phyloP scores from a whole-genome alignment of 2,797 vertebrate species.

The Rhinoraja longicauda region DNA sequence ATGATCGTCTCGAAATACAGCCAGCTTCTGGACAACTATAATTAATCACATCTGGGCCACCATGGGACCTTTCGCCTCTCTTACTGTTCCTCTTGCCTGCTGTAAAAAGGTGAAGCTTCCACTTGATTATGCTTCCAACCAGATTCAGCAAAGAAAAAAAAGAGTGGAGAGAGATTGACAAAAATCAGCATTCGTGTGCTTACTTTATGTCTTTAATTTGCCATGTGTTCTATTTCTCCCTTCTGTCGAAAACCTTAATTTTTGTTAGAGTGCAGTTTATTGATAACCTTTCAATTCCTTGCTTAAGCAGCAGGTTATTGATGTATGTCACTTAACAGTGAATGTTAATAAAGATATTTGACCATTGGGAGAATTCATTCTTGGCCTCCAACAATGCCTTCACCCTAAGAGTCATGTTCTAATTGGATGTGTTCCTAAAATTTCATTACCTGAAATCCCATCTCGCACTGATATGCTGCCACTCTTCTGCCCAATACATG shows the following conservation, averaged over 20 bases:
- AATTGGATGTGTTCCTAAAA: not conserved
- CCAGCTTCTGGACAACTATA: not conserved
- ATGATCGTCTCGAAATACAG: not conserved
- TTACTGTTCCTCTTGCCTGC: not conserved
- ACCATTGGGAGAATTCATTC: not conserved
- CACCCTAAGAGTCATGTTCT: not conserved
- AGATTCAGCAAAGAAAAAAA: not conserved
- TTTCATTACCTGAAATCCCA: not conserved
- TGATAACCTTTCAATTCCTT: not conserved
- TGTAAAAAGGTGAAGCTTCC: too few relatives aligned
- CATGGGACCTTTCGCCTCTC: not conserved
- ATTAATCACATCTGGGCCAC: not conserved
- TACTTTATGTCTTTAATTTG: not conserved
- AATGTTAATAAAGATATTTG: not conserved
- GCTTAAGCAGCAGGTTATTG: not conserved
- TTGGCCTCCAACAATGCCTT: not conserved
- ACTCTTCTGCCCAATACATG: not conserved
- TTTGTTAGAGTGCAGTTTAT: not conserved
- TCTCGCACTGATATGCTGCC: not conserved
- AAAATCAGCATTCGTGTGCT: not conserved
- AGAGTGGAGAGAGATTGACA: not conserved
- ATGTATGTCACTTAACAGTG: not conserved
- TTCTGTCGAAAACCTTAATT: not conserved
- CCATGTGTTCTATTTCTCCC: not conserved
- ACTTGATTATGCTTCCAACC: not conserved